Percentiles rank a stretch among this genome's conserved stretches.
Evolutionary conservation across 1,140 invertebrate genomes (phyloP).

Genomic region (Cyphomyrmex costatus): DNA sequence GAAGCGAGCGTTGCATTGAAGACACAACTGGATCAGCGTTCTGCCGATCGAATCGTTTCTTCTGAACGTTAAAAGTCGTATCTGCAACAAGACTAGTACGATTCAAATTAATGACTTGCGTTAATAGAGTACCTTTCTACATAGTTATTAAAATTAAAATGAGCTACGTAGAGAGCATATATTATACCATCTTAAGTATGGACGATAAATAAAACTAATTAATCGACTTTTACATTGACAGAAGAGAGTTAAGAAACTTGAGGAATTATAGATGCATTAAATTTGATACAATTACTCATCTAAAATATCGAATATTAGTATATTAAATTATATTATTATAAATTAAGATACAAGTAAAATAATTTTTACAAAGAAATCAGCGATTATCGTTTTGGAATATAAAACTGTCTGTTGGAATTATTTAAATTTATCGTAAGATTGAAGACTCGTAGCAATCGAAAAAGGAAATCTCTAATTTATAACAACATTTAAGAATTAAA

Average conservation of each 20-base stretch:
- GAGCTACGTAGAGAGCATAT: background rate
- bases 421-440: background rate
- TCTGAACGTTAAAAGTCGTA: constrained; percentile 33
- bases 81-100: constrained; percentile 25
- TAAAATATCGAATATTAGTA: background rate
- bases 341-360: background rate
- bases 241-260: background rate
- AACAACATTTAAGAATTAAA: background rate
- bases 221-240: background rate
- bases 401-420: constrained; percentile 5
- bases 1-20: constrained; percentile 72
- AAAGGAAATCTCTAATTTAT: constrained; percentile 60
- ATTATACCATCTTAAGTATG: background rate
- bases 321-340: background rate
- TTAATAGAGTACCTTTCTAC: background rate
- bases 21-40: constrained; percentile 81
- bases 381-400: constrained; percentile 23
- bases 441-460: constrained; percentile 45
- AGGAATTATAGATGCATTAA: background rate
- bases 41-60: constrained; percentile 65
- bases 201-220: background rate
- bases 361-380: background rate
- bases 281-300: background rate
- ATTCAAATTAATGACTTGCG: constrained; percentile 30
- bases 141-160: constrained; percentile 24